Percentiles rank a stretch among this genome's conserved stretches.
Evolutionary conservation across 2,113 vertebrate species (phyloP).

Genomic region (Sterna hirundo): DNA sequence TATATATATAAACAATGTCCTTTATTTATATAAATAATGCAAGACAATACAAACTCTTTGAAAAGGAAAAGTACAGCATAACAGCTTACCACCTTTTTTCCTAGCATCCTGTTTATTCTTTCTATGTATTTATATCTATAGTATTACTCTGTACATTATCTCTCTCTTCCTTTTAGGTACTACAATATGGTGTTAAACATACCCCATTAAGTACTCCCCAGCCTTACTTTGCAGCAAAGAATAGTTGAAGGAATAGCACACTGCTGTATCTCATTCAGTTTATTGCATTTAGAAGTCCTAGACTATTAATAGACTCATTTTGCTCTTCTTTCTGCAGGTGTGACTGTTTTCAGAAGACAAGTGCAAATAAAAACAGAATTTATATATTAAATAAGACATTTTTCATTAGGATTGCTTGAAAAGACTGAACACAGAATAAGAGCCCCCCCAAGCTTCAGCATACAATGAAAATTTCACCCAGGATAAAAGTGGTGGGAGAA

Average conservation of each 20-base stretch:
- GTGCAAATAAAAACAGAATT: not conserved
- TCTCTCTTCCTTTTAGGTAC: not conserved
- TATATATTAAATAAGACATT: not conserved
- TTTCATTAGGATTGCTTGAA: not conserved
- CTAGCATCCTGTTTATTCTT: not conserved
- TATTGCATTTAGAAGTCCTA: not conserved
- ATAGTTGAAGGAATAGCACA: not conserved
- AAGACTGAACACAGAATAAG: not conserved
- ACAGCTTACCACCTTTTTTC: not conserved
- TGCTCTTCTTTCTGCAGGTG: not conserved
- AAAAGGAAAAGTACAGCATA: not conserved
- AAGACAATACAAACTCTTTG: not conserved
- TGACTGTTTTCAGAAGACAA: not conserved
- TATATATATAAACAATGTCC: not conserved
- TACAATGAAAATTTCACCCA: not conserved
- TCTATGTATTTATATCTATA: not conserved
- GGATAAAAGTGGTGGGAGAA: not conserved
- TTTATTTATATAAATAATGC: not conserved
- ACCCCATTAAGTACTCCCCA: not conserved
- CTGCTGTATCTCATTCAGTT: not conserved
- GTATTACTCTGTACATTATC: not conserved
- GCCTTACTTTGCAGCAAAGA: not conserved
- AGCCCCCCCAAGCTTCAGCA: not conserved
- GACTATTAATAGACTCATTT: not conserved
- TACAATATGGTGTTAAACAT: not conserved